Base-by-base conservation (phyloP, 1,140 invertebrate species). In the Drosophila guanche region DNA sequence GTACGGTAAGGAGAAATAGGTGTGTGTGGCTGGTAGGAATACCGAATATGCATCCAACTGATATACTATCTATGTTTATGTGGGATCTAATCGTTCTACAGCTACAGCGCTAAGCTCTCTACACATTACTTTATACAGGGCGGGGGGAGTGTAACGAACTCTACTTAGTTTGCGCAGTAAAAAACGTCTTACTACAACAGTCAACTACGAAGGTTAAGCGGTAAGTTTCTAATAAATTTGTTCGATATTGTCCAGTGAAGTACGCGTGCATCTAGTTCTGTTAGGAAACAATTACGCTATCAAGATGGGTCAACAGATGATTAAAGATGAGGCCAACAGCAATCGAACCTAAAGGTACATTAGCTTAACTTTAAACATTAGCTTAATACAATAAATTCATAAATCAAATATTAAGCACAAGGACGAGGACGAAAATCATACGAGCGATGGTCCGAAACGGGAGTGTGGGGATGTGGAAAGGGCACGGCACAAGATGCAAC, bases 61-160 rank as follows among this genome's bases (percentile, higher is more conserved):
- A 72, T 59, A 67, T 59, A 50, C 62, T 43, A 55, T 45, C 50
- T 68, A 58, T 3, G 48, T 42, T 62, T 53, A 54, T n/a, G 61
- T 22, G 33, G 54, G 72, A 41, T 61, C 42, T 65, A 29, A 52
- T 27, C 50, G 47, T 4, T 65, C 48, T 76, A 71, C 43, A 50
- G 45, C 50, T 70, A 66, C 70, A 68, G 62, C 12, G 71, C 66
- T 79, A 81, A 88, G 75, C 78, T 88, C 79, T 77, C 78, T 88
- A 88, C 65, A 53, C 48, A 57, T 63, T 66, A 76, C 77, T 86
- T 80, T 81, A 81, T 86, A 86, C 78, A 88, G 53, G 54, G 16
- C 16, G 16, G 54, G 50, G 14, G 25, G 50, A 29, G 45, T 73
- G 37, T 75, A 65, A 78, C 71, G 41, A 84, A 76, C 51, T 60